Conservation (phyloP, 2,888 invertebrate species). For the Cataglyphis albicans region DNA sequence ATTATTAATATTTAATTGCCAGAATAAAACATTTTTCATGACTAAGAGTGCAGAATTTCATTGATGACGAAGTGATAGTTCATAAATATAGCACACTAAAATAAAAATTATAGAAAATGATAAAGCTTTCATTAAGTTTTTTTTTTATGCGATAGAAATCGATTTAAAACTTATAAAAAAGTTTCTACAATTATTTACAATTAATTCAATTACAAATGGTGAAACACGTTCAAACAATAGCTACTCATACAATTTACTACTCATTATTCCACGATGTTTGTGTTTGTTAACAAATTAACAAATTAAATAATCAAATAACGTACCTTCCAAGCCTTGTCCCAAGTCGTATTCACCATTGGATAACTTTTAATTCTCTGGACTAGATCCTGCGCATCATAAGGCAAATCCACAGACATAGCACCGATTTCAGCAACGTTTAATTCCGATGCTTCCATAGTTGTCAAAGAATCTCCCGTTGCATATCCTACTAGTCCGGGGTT, state of each 20-base stretch:
- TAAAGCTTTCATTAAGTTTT: not conserved
- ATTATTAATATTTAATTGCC: not conserved
- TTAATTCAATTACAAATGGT: not conserved
- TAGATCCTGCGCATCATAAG: slow-evolving; percentile 87
- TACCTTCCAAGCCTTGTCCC: slow-evolving; percentile 88
- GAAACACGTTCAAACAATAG: not conserved
- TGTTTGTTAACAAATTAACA: slow-evolving; percentile 5
- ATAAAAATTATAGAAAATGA: not conserved
- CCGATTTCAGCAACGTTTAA: slow-evolving; percentile 89
- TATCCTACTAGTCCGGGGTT: slow-evolving; percentile 90
- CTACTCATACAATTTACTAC: not conserved
- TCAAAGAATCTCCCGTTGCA: slow-evolving; percentile 87
- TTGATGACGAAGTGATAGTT: not conserved
- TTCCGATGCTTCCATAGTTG: slow-evolving; percentile 86
- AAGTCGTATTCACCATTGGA: slow-evolving; percentile 86
- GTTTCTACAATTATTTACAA: not conserved
- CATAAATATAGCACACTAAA: not conserved
- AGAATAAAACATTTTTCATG: not conserved
- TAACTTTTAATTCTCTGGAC: slow-evolving; percentile 87
- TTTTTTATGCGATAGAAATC: not conserved
- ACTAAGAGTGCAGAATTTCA: not conserved
- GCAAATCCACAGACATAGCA: slow-evolving; percentile 88
- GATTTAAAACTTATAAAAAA: not conserved
- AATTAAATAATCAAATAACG: slow-evolving; percentile 16
- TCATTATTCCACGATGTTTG: not conserved